Evolutionary conservation across 2,797 vertebrate genomes (phyloP).

Genomic region (Sus cebifrons): DNA sequence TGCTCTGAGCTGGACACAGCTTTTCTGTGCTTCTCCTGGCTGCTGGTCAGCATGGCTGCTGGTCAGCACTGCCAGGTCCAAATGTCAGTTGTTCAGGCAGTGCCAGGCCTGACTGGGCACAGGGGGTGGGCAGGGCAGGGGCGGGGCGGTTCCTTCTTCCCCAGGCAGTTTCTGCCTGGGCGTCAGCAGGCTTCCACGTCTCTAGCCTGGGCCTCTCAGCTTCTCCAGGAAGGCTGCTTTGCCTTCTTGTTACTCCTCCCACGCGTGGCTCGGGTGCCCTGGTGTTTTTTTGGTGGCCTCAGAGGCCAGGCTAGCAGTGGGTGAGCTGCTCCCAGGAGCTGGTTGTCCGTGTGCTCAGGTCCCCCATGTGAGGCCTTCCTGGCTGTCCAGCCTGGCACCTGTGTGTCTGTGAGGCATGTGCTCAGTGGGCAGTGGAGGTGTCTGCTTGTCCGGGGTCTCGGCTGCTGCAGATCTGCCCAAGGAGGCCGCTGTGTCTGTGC

Average conservation of each 20-base stretch:
- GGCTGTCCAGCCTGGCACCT: accelerated
- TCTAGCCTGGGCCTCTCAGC: background rate
- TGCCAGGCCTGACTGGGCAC: too few relatives aligned
- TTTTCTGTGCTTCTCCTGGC: accelerated
- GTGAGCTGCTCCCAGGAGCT: background rate
- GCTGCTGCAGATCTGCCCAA: background rate
- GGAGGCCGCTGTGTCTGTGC: background rate
- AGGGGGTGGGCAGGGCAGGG: too few relatives aligned
- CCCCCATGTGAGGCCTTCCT: background rate
- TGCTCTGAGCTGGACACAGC: background rate
- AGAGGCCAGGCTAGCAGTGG: background rate
- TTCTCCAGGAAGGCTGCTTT: background rate
- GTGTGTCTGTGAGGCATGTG: background rate
- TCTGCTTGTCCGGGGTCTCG: background rate
- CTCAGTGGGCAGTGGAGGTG: background rate
- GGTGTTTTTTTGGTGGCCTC: background rate
- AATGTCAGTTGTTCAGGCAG: background rate
- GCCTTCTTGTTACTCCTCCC: accelerated
- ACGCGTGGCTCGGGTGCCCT: background rate
- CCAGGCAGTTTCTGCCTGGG: too few relatives aligned
- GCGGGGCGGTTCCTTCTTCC: too few relatives aligned
- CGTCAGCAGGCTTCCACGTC: background rate
- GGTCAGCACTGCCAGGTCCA: background rate
- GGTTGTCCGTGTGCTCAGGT: background rate
- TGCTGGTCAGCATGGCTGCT: too few relatives aligned